phyloP scores from a whole-genome alignment of 2,888 invertebrate genomes.

The Leptinotarsa juncta region DNA sequence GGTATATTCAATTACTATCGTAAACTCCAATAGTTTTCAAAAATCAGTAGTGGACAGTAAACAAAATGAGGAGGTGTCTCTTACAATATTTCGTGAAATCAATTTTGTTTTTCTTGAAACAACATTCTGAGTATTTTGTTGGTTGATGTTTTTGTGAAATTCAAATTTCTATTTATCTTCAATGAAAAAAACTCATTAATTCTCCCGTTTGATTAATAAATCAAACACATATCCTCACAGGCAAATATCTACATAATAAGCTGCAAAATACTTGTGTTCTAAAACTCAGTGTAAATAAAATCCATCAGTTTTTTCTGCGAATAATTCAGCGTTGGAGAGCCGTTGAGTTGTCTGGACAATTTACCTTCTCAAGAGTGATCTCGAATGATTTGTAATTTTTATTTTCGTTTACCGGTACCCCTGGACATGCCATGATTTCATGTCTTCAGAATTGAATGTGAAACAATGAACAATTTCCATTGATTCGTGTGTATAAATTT shows the following conservation, averaged over 20 bases:
- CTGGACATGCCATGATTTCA: no score
- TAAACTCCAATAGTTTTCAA: no score
- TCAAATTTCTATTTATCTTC: background rate
- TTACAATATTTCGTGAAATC: no score
- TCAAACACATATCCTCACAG: background rate
- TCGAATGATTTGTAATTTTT: background rate
- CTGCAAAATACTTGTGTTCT: background rate
- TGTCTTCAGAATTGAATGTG: no score
- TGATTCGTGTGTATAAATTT: no score
- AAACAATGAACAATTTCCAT: no score
- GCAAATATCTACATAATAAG: background rate
- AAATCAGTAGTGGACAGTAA: no score
- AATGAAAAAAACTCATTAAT: background rate
- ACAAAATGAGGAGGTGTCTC: no score
- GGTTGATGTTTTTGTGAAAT: background rate
- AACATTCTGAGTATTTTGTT: background rate
- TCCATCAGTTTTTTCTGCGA: background rate
- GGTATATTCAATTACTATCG: no score
- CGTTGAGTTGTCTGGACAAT: background rate
- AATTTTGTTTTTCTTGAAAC: no score
- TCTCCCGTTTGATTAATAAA: background rate
- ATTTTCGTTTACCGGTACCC: background rate
- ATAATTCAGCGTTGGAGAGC: background rate
- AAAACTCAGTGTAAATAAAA: background rate
- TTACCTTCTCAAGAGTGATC: background rate